These are phyloP conservation scores for Leuctra nigra DNA, from an alignment of 2,888 invertebrate species.

Conservation along the genomic window DNA sequence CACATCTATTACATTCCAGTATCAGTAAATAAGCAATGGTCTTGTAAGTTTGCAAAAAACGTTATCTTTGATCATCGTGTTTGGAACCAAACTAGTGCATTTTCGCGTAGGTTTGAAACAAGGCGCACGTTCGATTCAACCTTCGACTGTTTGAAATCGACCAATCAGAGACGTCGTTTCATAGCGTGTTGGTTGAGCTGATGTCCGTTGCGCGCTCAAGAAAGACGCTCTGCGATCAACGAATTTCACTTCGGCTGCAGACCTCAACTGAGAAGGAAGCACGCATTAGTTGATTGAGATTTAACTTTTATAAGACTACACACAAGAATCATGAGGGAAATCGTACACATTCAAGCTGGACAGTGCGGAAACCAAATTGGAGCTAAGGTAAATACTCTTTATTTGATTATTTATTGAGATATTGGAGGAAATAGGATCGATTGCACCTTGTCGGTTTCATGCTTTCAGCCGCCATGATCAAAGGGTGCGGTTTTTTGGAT, in stretches of 20 bases:
- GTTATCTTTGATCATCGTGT: too few relatives aligned
- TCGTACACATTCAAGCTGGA: conserved; percentile 83
- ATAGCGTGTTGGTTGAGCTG: not conserved
- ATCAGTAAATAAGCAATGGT: too few relatives aligned
- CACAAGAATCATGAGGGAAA: conserved; percentile 68
- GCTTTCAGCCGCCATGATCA: not conserved
- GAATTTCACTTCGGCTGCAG: conserved; percentile 6
- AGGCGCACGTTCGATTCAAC: not conserved
- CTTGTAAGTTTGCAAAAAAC: too few relatives aligned
- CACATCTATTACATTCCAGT: too few relatives aligned
- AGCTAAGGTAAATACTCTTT: conserved; percentile 62
- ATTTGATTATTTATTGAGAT: not conserved
- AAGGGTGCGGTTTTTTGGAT: not conserved
- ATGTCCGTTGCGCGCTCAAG: conserved; percentile 9
- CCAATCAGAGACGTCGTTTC: conserved; percentile 2
- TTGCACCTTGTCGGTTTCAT: too few relatives aligned
- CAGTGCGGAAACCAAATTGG: conserved; percentile 92
- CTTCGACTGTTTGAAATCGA: conserved; percentile 3
- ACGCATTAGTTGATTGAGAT: not conserved
- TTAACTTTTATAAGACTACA: conserved; percentile 2
- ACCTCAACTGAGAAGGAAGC: not conserved
- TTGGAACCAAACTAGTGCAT: not conserved
- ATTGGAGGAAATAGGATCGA: not conserved
- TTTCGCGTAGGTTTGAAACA: not conserved
- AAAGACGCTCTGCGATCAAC: not conserved